Evolutionary conservation across 1,140 invertebrate genomes (phyloP), one percentile per base, ranked within the genome.

Genomic region (Akabosia matsudoensis): DNA sequence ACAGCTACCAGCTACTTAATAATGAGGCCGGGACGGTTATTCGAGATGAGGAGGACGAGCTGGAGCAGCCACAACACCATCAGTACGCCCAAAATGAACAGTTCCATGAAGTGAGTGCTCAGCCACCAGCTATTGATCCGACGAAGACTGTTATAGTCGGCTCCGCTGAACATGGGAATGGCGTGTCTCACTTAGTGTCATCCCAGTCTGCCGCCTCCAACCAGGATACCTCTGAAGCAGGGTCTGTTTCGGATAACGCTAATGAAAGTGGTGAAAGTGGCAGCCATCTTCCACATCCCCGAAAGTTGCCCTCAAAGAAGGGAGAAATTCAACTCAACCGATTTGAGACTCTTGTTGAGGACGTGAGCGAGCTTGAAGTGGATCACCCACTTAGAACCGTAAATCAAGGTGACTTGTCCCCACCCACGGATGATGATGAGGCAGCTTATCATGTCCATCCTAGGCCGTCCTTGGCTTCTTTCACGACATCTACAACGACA

Each of bases 101-200:
- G 13, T 67, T 30, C 31, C 61, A 67, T 67, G 61, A 67, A 31
- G 61, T 67, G 61, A 67, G 61, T 30, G 7, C 31, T 7, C 61
- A 67, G 26, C 61, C 61, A 30, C 28, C 61, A 7, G 61, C 28
- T 28, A 67, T 67, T 30, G 14, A 24, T 10, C 61, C 61, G 7
- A 67, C 61, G n/a, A 67, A 31, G 28, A 67, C 26, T 31, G 61
- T 67, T 2, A 67, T 67, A 24, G 7, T 45, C 18, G 13, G 3
- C 4, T 30, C 26, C 3, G 24, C 61, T n/a, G 92, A 93, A 83
- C 83, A 94, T 31, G 92, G 91, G 0, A 92, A 90, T 82, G 91
- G 90, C 70, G 88, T 93, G 7, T 22, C 22, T 3, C 54, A 13
- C 7, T 45, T 14, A 67, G 4, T n/a, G 14, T 45, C 37, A 7